These are phyloP conservation scores for Gobius niger DNA, from an alignment of 2,113 vertebrate genomes.

Conservation along the genomic window DNA sequence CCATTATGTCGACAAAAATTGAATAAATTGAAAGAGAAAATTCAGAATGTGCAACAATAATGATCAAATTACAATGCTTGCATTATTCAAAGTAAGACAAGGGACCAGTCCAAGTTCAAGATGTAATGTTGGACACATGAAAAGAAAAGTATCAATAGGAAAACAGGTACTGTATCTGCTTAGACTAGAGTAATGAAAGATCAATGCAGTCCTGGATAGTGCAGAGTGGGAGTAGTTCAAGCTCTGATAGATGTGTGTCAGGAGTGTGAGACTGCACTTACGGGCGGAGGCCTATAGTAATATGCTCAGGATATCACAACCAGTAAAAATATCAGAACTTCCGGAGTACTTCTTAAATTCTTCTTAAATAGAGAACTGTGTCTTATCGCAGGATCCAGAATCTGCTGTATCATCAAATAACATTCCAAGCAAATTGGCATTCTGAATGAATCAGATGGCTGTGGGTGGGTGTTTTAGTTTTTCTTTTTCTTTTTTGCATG, in stretches of 20 bases:
- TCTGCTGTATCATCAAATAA: background rate
- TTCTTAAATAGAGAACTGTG: background rate
- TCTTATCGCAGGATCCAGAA: background rate
- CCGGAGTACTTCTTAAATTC: no score
- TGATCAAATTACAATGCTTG: no score
- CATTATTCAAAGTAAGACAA: no score
- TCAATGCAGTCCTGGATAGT: conserved; percentile 38
- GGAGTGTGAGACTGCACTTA: background rate
- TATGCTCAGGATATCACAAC: background rate
- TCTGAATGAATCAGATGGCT: background rate
- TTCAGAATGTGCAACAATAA: no score
- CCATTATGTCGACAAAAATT: no score
- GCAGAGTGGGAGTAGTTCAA: conserved; percentile 52
- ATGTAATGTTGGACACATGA: conserved; percentile 6
- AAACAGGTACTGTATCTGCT: no score
- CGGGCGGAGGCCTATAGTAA: background rate
- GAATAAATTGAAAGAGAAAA: background rate
- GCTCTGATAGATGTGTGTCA: conserved; percentile 41
- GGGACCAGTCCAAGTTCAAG: no score
- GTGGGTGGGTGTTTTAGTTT: background rate
- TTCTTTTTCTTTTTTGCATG: background rate
- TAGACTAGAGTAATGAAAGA: no score
- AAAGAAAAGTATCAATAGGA: background rate
- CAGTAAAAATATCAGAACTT: background rate
- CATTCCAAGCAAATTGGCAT: background rate